Conservation (phyloP, 2,888 invertebrate species). For the Meiosimyza decipiens region DNA sequence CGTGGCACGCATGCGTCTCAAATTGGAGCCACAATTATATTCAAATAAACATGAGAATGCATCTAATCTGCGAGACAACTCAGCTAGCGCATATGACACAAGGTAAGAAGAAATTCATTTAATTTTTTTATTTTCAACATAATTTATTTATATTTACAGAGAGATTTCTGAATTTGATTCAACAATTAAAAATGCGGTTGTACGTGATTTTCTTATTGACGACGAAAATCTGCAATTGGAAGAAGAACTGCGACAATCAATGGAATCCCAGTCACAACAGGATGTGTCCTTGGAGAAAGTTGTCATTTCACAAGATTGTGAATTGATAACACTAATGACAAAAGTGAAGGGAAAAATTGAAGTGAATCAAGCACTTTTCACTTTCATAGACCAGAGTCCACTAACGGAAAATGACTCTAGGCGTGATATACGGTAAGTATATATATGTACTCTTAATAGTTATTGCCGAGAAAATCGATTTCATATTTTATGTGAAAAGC, state of each 20-base stretch:
- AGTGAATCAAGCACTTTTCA: conserved; percentile 71
- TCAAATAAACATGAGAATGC: conserved; percentile 72
- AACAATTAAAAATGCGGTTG: conserved; percentile 66
- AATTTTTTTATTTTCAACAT: background rate
- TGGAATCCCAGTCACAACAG: conserved; percentile 66
- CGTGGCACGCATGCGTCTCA: conserved; percentile 73
- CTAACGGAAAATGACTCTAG: conserved; percentile 69
- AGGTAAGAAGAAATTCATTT: conserved; percentile 52
- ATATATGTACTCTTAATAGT: too few species aligned
- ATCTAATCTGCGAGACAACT: conserved; percentile 72
- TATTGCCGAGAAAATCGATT: too few species aligned
- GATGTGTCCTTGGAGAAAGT: conserved; percentile 70
- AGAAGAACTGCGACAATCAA: conserved; percentile 67
- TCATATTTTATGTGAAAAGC: too few species aligned
- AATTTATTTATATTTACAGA: conserved; percentile 43
- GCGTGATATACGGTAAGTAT: conserved; percentile 69
- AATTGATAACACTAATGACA: conserved; percentile 72
- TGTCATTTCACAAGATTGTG: conserved; percentile 72
- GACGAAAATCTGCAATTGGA: conserved; percentile 67
- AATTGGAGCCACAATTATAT: conserved; percentile 70
- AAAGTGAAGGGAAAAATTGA: conserved; percentile 73
- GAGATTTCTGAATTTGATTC: conserved; percentile 66
- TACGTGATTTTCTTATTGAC: conserved; percentile 66
- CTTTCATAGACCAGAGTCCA: conserved; percentile 71
- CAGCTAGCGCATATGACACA: conserved; percentile 61